Percentiles rank a stretch among this genome's conserved stretches.
phyloP scores from a whole-genome alignment of 2,888 invertebrate genomes.

The Drosophila melanosoma region DNA sequence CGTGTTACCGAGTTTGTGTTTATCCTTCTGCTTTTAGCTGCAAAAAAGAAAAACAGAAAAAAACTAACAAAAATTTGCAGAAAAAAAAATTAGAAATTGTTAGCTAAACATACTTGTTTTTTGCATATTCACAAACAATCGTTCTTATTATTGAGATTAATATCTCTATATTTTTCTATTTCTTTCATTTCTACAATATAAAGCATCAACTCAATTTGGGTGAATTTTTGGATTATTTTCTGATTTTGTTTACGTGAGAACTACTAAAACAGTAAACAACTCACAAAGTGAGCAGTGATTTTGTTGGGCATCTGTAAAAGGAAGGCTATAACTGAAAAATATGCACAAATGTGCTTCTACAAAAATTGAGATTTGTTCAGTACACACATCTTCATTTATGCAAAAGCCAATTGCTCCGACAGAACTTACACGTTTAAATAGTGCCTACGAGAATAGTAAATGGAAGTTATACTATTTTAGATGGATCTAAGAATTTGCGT shows the following conservation, averaged over 20 bases:
- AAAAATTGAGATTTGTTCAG: slow-evolving; percentile 32
- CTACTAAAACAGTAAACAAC: slow-evolving; percentile 2
- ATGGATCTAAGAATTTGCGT: neutral
- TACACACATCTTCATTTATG: slow-evolving; percentile 15
- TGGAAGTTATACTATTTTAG: neutral
- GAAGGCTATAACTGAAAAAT: slow-evolving; percentile 11
- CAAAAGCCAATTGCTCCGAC: slow-evolving; percentile 9
- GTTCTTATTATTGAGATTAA: slow-evolving; percentile 14
- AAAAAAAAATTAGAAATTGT: neutral
- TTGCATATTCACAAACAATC: neutral
- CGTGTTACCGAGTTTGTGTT: neutral
- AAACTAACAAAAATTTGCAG: neutral
- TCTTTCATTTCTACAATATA: neutral
- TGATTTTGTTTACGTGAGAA: slow-evolving; percentile 1
- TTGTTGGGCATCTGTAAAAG: slow-evolving; percentile 5
- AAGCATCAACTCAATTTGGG: neutral
- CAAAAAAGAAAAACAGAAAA: neutral
- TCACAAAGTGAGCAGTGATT: slow-evolving; percentile 13
- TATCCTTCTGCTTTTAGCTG: slow-evolving; percentile 9
- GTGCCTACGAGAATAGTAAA: slow-evolving; percentile 16
- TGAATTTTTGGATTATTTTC: neutral
- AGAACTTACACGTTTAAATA: slow-evolving; percentile 18
- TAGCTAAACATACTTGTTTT: slow-evolving; percentile 6
- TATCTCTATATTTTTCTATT: neutral
- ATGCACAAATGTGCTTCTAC: slow-evolving; percentile 14